These are phyloP conservation scores for Eleutherodactylus coqui DNA, from an alignment of 2,797 vertebrate species.

Conservation along the genomic window DNA sequence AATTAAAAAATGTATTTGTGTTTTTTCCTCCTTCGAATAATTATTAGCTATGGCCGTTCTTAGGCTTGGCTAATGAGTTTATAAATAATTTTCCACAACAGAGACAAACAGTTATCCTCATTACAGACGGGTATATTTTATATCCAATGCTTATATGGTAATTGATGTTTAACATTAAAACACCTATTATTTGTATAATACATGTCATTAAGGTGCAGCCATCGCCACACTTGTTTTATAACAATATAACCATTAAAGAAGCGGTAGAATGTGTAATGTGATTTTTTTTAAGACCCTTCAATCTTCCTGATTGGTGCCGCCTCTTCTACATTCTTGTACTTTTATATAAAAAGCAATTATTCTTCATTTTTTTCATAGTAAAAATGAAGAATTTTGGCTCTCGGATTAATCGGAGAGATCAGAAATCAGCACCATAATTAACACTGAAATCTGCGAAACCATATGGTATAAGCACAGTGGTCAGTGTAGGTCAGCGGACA, in stretches of 20 bases:
- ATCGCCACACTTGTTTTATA: constrained; percentile 15
- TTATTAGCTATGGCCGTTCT: constrained; percentile 54
- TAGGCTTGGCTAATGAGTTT: constrained; percentile 59
- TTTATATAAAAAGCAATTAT: constrained; percentile 40
- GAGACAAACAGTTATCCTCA: constrained; percentile 55
- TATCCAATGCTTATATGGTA: constrained; percentile 55
- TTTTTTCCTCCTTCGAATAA: constrained; percentile 46
- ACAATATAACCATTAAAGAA: constrained; percentile 8
- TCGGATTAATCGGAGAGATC: constrained; percentile 22
- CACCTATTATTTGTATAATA: constrained; percentile 58
- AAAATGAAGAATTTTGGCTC: constrained; percentile 26
- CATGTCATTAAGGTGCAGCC: constrained; percentile 48
- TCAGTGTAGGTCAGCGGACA: not conserved
- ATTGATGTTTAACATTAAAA: constrained; percentile 63
- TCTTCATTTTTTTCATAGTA: constrained; percentile 40
- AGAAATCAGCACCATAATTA: constrained; percentile 39
- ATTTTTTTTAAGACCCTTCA: constrained; percentile 32
- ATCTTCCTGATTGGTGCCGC: not conserved
- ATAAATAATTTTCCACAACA: constrained; percentile 63
- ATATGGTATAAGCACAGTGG: constrained; percentile 31
- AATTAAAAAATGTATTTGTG: constrained; percentile 59
- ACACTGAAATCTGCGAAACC: constrained; percentile 48
- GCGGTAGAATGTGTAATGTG: constrained; percentile 1
- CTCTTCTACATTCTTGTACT: constrained; percentile 8
- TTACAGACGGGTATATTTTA: constrained; percentile 55